Percentiles rank a stretch among this genome's conserved stretches.
phyloP scores from a whole-genome alignment of 2,797 vertebrate species.

The Argya squamiceps region DNA sequence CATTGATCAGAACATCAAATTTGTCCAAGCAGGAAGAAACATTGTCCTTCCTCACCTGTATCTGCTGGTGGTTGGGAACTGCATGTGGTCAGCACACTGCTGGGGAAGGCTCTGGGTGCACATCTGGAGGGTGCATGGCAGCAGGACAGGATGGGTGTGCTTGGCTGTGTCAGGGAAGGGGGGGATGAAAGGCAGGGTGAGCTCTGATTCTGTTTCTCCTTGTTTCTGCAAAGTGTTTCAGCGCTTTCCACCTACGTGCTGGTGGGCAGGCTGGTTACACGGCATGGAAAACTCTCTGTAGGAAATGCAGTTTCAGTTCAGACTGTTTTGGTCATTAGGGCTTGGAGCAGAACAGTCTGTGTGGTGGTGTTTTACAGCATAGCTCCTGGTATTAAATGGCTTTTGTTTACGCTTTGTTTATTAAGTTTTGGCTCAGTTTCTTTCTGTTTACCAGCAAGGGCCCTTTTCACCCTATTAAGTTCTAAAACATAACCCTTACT shows the following conservation, averaged over 20 bases:
- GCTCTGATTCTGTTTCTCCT: background rate
- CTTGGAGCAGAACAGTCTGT: background rate
- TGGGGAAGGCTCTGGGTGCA: background rate
- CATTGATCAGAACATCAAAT: background rate
- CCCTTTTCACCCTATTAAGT: background rate
- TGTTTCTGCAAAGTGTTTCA: background rate
- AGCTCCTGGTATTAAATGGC: background rate
- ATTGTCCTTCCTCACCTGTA: rapidly evolving
- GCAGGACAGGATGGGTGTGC: background rate
- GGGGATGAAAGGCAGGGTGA: background rate
- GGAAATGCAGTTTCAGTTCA: background rate
- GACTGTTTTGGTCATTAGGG: background rate
- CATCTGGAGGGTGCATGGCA: rapidly evolving
- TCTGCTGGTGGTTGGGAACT: rapidly evolving
- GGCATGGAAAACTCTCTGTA: background rate
- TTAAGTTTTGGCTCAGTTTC: background rate
- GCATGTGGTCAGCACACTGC: rapidly evolving
- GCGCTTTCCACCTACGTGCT: background rate
- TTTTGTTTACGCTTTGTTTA: background rate
- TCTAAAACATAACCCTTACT: background rate
- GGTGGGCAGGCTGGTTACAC: background rate
- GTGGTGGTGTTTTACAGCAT: background rate
- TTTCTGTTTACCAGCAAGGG: background rate
- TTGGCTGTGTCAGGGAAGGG: background rate
- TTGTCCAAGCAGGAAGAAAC: background rate